Evolutionary conservation across 2,113 vertebrate genomes (phyloP).

Genomic region (Amphiprion ocellaris): DNA sequence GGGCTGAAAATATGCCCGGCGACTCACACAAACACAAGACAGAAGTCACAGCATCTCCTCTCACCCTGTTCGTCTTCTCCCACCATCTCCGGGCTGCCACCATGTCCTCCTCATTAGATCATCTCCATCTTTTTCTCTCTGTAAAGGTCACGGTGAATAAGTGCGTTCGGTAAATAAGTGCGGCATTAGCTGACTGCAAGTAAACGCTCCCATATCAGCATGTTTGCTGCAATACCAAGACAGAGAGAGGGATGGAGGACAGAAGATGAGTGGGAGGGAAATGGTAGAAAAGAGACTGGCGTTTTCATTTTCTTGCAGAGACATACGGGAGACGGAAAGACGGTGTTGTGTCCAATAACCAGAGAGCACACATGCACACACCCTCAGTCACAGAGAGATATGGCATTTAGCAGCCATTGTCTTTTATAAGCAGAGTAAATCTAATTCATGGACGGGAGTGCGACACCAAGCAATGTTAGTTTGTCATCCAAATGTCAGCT

Average conservation of each 20-base stretch:
- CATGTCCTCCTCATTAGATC: conserved; percentile 70
- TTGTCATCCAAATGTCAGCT: conserved; percentile 81
- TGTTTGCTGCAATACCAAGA: conserved; percentile 34
- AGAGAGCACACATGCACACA: conserved; percentile 8
- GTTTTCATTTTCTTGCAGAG: conserved; percentile 61
- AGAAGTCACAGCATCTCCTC: conserved; percentile 38
- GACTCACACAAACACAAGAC: conserved; percentile 5
- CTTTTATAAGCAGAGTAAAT: conserved; percentile 80
- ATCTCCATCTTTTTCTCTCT: conserved; percentile 37
- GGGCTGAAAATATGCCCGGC: conserved; percentile 30
- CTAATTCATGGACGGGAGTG: conserved; percentile 67
- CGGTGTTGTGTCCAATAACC: conserved; percentile 45
- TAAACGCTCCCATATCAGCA: conserved; percentile 20
- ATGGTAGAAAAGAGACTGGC: conserved; percentile 39
- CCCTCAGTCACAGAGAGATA: conserved; percentile 57
- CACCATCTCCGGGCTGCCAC: conserved; percentile 48
- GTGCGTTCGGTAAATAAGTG: conserved; percentile 63
- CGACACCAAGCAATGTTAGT: conserved; percentile 70
- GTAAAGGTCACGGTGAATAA: conserved; percentile 74
- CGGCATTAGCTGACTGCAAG: conserved; percentile 38
- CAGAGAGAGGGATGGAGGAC: neutral
- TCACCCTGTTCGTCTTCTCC: conserved; percentile 43
- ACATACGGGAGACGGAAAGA: conserved; percentile 48
- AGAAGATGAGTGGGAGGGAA: neutral
- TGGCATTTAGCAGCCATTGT: conserved; percentile 78